Evolutionary conservation across 2,888 invertebrate species (phyloP).

Genomic region (Philhelius pedissequus): DNA sequence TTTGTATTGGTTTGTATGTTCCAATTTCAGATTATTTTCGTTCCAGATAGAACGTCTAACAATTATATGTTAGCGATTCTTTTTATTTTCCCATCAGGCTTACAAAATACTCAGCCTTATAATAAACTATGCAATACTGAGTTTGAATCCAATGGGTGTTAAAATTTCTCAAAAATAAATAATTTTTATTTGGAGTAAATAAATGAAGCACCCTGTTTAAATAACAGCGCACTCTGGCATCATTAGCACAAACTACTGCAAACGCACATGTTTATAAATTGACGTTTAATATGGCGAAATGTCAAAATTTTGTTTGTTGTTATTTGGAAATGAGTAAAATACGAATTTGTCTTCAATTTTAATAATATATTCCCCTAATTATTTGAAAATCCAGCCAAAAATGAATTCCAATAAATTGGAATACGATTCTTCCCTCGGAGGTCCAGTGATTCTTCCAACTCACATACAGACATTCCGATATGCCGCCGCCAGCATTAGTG

Average conservation of each 20-base stretch:
- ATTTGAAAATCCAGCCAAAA: background rate
- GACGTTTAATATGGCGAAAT: background rate
- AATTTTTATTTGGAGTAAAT: no score
- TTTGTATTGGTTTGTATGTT: no score
- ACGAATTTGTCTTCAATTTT: background rate
- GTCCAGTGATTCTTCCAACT: slow-evolving; percentile 81
- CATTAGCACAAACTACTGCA: background rate
- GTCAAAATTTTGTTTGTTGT: slow-evolving; percentile 44
- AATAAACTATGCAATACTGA: no score
- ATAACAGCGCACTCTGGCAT: background rate
- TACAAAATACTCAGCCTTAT: no score
- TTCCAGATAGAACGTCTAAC: no score
- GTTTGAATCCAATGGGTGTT: no score
- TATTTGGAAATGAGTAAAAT: slow-evolving; percentile 2
- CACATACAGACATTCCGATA: slow-evolving; percentile 81
- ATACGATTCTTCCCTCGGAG: slow-evolving; percentile 80
- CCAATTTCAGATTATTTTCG: no score
- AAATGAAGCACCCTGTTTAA: slow-evolving; percentile 5
- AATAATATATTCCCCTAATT: background rate
- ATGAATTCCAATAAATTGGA: slow-evolving; percentile 75
- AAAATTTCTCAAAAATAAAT: no score
- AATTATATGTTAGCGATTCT: no score
- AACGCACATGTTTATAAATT: slow-evolving; percentile 19
- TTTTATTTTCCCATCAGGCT: no score
- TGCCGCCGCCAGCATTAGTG: slow-evolving; percentile 84